Evolutionary conservation across 2,888 invertebrate species (phyloP).

Genomic region (Drosophila limbata): DNA sequence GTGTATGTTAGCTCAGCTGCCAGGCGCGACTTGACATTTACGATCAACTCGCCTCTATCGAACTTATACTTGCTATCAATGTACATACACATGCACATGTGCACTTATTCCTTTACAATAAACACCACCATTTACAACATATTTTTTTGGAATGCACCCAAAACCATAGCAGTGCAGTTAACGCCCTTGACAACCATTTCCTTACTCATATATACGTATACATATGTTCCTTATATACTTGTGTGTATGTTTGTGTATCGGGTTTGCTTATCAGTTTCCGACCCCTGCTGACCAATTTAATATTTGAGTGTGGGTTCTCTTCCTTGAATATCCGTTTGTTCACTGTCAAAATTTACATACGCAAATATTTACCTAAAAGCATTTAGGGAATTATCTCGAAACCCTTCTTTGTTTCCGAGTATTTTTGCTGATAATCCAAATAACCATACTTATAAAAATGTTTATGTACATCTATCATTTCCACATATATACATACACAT

Average conservation of each 20-base stretch:
- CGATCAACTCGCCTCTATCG: constrained; percentile 16
- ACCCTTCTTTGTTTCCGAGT: constrained; percentile 9
- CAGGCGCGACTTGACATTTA: constrained; percentile 19
- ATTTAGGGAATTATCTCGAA: constrained; percentile 9
- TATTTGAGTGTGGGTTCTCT: constrained; percentile 13
- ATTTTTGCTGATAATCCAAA: constrained; percentile 18
- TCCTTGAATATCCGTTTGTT: constrained; percentile 17
- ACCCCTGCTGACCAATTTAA: constrained; percentile 28
- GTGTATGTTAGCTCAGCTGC: constrained; percentile 2
- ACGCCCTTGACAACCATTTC: constrained; percentile 77
- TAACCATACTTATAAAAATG: no score
- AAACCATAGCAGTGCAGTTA: constrained; percentile 60
- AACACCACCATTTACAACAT: constrained; percentile 35
- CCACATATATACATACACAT: no score
- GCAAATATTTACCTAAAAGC: constrained; percentile 21
- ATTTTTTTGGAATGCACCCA: constrained; percentile 29
- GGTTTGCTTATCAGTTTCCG: constrained; percentile 30
- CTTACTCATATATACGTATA: constrained; percentile 28
- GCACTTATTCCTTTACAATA: constrained; percentile 35
- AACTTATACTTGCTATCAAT: constrained; percentile 9
- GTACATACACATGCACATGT: constrained; percentile 11
- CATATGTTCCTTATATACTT: neutral
- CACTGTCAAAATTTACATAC: constrained; percentile 14
- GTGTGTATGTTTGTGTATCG: constrained; percentile 15
- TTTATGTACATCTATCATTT: neutral